A percentile compares a stretch with the other conserved stretches of the same genome.
Conservation (phyloP, 2,113 vertebrate species). For the Actinemys pallida region DNA sequence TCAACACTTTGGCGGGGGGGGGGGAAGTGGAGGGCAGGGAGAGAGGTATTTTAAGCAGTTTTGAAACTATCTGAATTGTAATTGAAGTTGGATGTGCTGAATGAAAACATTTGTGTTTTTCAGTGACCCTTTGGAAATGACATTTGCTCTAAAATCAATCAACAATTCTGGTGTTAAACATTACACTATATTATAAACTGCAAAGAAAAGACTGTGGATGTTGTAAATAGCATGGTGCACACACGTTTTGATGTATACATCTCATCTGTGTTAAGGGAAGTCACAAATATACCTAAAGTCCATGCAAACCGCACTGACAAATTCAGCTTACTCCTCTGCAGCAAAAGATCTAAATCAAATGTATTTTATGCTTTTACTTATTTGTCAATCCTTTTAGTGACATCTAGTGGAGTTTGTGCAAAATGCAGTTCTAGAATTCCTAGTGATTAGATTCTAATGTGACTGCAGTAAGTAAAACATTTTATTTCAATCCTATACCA, state of each 20-base stretch:
- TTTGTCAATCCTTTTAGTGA: slow-evolving; percentile 70
- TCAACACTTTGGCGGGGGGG: not conserved
- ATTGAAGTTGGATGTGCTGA: not conserved
- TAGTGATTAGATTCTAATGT: accelerated
- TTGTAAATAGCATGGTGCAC: not conserved
- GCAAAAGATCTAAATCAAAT: not conserved
- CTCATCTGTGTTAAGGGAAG: not conserved
- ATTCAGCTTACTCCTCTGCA: not conserved
- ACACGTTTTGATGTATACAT: accelerated
- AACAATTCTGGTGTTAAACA: not conserved
- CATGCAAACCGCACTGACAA: not conserved
- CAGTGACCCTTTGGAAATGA: not conserved
- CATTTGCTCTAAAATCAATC: not conserved
- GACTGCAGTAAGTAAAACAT: accelerated
- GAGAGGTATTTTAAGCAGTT: not conserved
- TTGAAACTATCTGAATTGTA: not conserved
- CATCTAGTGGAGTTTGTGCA: slow-evolving; percentile 73
- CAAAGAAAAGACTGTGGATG: not conserved
- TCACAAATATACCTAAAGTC: not conserved
- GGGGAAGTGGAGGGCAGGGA: too few relatives aligned
- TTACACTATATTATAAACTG: not conserved
- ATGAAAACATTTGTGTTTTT: not conserved
- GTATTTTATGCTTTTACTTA: accelerated
- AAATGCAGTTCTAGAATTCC: not conserved
- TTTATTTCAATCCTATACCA: accelerated